Conservation (phyloP, 2,888 invertebrate species). For the Nomada flava region DNA sequence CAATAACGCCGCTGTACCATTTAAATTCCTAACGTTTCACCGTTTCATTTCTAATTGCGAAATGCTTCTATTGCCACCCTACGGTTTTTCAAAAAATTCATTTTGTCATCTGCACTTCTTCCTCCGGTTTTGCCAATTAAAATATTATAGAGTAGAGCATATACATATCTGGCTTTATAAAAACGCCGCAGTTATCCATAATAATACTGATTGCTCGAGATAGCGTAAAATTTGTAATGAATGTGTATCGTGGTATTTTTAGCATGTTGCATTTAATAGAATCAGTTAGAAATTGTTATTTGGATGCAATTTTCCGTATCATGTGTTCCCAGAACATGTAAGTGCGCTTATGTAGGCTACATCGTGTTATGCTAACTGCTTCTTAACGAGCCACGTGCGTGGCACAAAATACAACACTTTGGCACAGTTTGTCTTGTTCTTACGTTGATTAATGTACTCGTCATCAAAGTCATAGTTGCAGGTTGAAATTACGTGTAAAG, state of each 20-base stretch:
- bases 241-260: too few species aligned
- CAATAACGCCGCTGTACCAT: slow-evolving; percentile 51
- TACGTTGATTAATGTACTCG: slow-evolving; percentile 55
- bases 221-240: too few species aligned
- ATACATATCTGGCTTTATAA: too few species aligned
- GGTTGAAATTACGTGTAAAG: slow-evolving; percentile 6
- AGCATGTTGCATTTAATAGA: background rate
- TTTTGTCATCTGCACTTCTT: background rate
- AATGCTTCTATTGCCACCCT: slow-evolving; percentile 30
- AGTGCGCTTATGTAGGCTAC: slow-evolving; percentile 12
- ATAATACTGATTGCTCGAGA: too few species aligned
- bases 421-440: slow-evolving; percentile 38
- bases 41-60: slow-evolving; percentile 17
- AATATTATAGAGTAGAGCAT: background rate
- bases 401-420: slow-evolving; percentile 45
- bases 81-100: background rate
- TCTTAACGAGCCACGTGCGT: slow-evolving; percentile 65
- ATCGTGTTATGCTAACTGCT: slow-evolving; percentile 49
- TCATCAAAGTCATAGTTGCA: slow-evolving; percentile 28
- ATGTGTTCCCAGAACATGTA: slow-evolving; percentile 5
- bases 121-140: background rate
- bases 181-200: too few species aligned
- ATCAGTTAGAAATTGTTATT: slow-evolving; percentile 13
- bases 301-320: slow-evolving; percentile 9
- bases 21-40: slow-evolving; percentile 53